Evolutionary conservation across 2,888 invertebrate species (phyloP), one percentile per base, ranked within the genome.

Genomic region (Drosophila greeni): DNA sequence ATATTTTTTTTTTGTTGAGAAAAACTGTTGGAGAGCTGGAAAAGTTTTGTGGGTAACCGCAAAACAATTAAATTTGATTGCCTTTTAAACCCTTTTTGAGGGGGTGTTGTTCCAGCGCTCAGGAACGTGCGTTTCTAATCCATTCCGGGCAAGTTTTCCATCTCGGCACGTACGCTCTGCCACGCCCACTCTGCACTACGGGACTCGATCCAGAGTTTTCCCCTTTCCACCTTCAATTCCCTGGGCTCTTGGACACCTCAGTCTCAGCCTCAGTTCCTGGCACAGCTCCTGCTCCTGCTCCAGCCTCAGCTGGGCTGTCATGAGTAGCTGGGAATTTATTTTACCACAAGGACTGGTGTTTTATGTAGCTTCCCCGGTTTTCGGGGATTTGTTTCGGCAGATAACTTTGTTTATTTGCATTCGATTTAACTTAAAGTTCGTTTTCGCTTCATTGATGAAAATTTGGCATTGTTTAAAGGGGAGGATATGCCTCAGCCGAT

Each of bases 61-160:
- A 77, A 72, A 79, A 81, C 82, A 79, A 83, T 81, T 83, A 79
- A 81, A 76, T 82, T 81, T 83, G 75, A 83, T 81, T 81, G 81
- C 76, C 70, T 66, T 71, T 81, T 79, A 83, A 82, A 72, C 70
- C 75, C 74, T 59, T 72, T 72, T 56, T 54, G 70, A 9, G n/a
- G 42, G 48, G 43, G 49, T 34, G 33, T 33, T 39, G 45, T 18
- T 18, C 29, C 45, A 29, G 14, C 18, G 29, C 20, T 14, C 20
- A 37, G 36, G 42, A 52, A 61, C 61, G 62, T 62, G 62, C 62
- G 52, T 61, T 57, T 68, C 60, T 83, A 83, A 81, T 81, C 81
- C 75, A 64, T 76, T 73, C 31, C 61, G 53, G 53, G 56, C 39
- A 73, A 76, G 74, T 74, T 80, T 73, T 67, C 58, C 80, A 72